These are phyloP conservation scores for Nycteola revayana DNA, from an alignment of 2,888 invertebrate genomes.

Conservation along the genomic window DNA sequence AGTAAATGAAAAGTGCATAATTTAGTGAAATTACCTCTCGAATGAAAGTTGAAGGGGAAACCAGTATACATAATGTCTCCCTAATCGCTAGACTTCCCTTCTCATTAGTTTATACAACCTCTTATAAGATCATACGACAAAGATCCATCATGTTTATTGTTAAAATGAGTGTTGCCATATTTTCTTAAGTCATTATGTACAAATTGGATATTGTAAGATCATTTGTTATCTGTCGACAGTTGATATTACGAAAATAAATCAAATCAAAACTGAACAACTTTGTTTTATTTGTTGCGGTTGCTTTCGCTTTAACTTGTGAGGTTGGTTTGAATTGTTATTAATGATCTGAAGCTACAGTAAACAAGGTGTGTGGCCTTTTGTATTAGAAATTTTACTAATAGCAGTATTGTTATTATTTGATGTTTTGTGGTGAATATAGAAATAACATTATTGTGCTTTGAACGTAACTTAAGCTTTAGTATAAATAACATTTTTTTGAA, in stretches of 20 bases:
- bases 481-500: too few relatives aligned
- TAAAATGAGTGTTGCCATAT: constrained; percentile 81
- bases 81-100: constrained; percentile 27
- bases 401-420: too few relatives aligned
- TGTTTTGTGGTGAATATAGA: too few relatives aligned
- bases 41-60: constrained; percentile 24
- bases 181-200: constrained; percentile 82
- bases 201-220: constrained; percentile 81
- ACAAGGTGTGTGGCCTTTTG: too few relatives aligned
- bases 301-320: neutral
- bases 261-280: constrained; percentile 57
- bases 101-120: constrained; percentile 27
- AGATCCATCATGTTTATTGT: constrained; percentile 65
- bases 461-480: too few relatives aligned
- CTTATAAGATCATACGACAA: constrained; percentile 37
- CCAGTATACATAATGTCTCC: constrained; percentile 22
- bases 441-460: too few relatives aligned
- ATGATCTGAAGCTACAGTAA: too few relatives aligned
- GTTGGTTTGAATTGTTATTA: too few relatives aligned
- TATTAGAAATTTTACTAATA: too few relatives aligned
- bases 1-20: too few relatives aligned
- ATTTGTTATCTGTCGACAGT: constrained; percentile 82
- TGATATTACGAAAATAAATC: constrained; percentile 81
- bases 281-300: constrained; percentile 41
- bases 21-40: too few relatives aligned